Base-by-base conservation (phyloP, 2,888 invertebrate genomes). In the Tinea semifulvella region DNA sequence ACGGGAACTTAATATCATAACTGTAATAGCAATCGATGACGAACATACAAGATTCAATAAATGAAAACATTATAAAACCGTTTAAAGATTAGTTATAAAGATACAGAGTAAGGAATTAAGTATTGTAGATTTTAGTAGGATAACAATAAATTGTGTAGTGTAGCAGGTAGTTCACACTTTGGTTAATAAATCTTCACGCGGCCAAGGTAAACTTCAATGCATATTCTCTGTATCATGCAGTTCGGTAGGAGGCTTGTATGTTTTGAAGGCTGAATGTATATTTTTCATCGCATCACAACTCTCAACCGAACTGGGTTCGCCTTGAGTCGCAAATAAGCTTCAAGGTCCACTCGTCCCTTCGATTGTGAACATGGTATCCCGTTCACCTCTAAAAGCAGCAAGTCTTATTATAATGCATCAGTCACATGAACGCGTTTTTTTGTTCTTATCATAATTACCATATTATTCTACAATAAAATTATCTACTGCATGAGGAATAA, bases 261-360 rank as follows among this genome's bases (percentile, higher is more conserved):
- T 31, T 31, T 56, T 57, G 62, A 65, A 65, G 65, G 62, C 61
- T 63, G 50, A 54, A 52, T 27, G 52, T 56, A 53, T 52, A 54
- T 53, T 36, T 36, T 36, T 13, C 17, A 36, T 38, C 19, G 59
- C 61, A 61, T 58, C 57, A 57, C 53, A 56, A 53, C 54, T 56
- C 57, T 57, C 53, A 56, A 53, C 54, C 57, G 58, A 49, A 47
- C 55, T 27, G 27, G 4, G 5, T 10, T 31, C 31, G 13, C 31
- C 31, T 31, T 31, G 49, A 51, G 44, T 56, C 54, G 46, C 61
- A 31, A 31, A 31, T 31, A 31, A 31, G 31, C 54, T 58, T 68
- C 72, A 74, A 72, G 73, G 67, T 53, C 63, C 14, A 3, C 62
- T 58, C 64, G 70, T 65, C 64, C 68, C 67, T 72, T 69, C 63